Evolutionary conservation across 2,888 invertebrate species (phyloP), one percentile per base, ranked within the genome.

Genomic region (Atrina japonica): DNA sequence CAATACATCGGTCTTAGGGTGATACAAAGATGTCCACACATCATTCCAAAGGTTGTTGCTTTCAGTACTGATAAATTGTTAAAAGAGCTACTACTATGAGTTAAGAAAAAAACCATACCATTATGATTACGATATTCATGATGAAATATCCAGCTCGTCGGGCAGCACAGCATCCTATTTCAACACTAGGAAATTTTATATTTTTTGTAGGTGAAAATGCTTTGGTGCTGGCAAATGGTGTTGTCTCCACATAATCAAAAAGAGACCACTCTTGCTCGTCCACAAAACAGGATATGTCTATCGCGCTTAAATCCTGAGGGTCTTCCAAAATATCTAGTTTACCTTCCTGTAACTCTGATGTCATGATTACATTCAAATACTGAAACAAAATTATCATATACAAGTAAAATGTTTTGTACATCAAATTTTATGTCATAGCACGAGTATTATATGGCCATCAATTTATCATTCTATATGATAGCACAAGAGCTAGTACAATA

Each of bases 201-300:
- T 72, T 66, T 49, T 61, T 61, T n/a, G 60, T 58, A 23, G 61
- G 56, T 0, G 66, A 63, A 30, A 72, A 72, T 25, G 58, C 61
- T 43, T 63, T 72, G 6, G 66, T 67, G 29, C 53, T 58, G 18
- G 56, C 75, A 47, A 76, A 67, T 3, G 78, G 74, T 9, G 76
- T 70, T 23, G 76, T 66, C 61, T 84, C 84, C 2, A 86, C 82
- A 64, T 85, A 85, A 59, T 85, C 83, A 73, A 86, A 85, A n/a
- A 89, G 78, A 25, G 81, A 77, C 89, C 89, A 89, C 75, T 89
- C 89, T 75, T 88, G 88, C 60, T 87, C 88, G 74, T 89, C 89
- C 11, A 87, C 81, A 66, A 88, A 87, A 59, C 85, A 83, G 49
- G 86, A 76, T 21, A 78, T 71, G 45, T 82, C 77, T 47, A 85